phyloP scores from a whole-genome alignment of 2,797 vertebrate genomes.

The Carduelis carduelis region DNA sequence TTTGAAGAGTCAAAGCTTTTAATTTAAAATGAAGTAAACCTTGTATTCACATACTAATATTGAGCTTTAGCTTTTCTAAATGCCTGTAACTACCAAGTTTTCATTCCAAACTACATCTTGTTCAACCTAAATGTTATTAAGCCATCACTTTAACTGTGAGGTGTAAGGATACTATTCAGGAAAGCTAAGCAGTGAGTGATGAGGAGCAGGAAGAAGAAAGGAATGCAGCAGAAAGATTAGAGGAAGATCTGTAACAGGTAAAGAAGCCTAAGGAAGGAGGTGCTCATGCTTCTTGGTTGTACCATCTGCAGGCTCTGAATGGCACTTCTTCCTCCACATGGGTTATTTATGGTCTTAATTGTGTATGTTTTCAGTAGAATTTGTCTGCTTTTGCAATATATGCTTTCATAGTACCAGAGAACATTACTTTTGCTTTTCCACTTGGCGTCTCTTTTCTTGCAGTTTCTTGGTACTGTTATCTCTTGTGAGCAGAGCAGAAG shows the following conservation, averaged over 20 bases:
- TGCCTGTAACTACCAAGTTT: neutral
- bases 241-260: neutral
- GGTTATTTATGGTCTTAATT: neutral
- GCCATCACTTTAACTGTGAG: neutral
- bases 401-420: neutral
- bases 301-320: neutral
- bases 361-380: neutral
- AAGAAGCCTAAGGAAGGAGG: neutral
- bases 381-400: accelerated
- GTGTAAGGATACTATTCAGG: neutral
- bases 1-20: neutral
- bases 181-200: neutral
- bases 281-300: neutral
- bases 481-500: neutral
- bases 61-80: neutral
- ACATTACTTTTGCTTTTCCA: accelerated
- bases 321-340: neutral
- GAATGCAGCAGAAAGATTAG: neutral
- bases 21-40: neutral
- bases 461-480: neutral
- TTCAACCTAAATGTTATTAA: neutral
- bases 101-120: neutral
- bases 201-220: neutral
- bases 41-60: neutral
- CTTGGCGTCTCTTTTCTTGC: neutral